Percentiles rank a stretch among this genome's conserved stretches.
phyloP scores from a whole-genome alignment of 2,797 vertebrate genomes.

The Pseudomugil gertrudae region DNA sequence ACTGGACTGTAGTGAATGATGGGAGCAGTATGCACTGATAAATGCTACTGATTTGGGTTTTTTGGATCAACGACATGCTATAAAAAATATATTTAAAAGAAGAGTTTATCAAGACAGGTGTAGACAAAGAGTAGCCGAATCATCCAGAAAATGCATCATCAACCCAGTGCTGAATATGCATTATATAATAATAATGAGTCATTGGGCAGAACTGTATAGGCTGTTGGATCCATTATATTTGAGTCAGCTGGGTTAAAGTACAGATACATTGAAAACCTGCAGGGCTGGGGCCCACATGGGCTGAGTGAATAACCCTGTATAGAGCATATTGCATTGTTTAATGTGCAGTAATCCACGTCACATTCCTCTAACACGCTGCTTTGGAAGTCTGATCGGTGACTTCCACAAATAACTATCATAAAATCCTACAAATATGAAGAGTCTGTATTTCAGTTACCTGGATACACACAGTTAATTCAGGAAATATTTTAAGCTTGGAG shows the following conservation, averaged over 20 bases:
- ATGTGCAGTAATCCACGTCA: neutral
- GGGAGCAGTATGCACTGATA: neutral
- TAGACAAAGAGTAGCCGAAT: conserved; percentile 44
- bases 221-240: no score
- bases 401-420: conserved; percentile 1
- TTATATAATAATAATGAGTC: neutral
- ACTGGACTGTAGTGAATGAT: neutral
- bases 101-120: neutral
- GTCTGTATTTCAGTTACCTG: neutral
- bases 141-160: conserved; percentile 35
- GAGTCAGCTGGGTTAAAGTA: no score
- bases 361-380: conserved; percentile 9
- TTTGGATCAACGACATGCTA: neutral
- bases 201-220: no score
- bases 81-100: neutral
- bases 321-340: neutral
- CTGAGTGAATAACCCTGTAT: neutral
- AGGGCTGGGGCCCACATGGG: no score
- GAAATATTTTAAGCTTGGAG: neutral
- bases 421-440: conserved; percentile 28
- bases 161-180: conserved; percentile 56
- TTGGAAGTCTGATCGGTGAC: conserved; percentile 1
- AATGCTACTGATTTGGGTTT: conserved; percentile 4
- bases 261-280: no score
- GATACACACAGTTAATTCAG: neutral